Evolutionary conservation across 2,113 vertebrate species (phyloP).

Genomic region (Siniperca knerii): DNA sequence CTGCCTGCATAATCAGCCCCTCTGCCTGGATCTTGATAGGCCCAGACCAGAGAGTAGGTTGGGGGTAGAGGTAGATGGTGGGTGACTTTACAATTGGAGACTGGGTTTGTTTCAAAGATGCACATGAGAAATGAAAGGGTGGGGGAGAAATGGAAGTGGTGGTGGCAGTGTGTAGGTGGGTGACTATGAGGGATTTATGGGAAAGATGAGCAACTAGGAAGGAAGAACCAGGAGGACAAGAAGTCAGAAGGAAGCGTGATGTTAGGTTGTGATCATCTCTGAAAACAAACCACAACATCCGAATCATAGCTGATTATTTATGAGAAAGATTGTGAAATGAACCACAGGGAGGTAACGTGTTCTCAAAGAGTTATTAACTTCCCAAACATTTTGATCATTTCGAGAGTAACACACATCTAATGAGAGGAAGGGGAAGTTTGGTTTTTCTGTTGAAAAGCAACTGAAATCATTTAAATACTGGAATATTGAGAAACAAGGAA

Average conservation of each 20-base stretch:
- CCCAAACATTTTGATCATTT: constrained; percentile 26
- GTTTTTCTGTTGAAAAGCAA: constrained; percentile 50
- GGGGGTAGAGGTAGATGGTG: constrained; percentile 35
- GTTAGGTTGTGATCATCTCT: neutral
- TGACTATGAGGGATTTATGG: neutral
- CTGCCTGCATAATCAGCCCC: constrained; percentile 83
- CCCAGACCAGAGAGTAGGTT: constrained; percentile 60
- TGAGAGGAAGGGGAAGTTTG: constrained; percentile 54
- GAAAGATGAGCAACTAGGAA: constrained; percentile 2
- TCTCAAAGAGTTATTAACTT: constrained; percentile 3
- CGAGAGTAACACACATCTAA: neutral
- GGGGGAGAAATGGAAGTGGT: neutral
- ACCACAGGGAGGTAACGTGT: neutral
- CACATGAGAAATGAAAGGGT: constrained; percentile 27
- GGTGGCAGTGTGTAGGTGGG: neutral
- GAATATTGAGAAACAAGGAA: constrained; percentile 23
- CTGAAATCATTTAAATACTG: constrained; percentile 15
- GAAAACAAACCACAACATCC: neutral
- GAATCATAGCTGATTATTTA: neutral
- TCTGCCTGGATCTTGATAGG: constrained; percentile 65
- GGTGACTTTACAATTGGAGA: constrained; percentile 52
- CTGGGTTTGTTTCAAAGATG: constrained; percentile 55
- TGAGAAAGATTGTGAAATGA: constrained; percentile 18
- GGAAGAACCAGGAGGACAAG: neutral
- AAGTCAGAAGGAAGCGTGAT: neutral